These are phyloP conservation scores for Drosophila punjabiensis DNA, from an alignment of 1,140 invertebrate genomes.

Conservation along the genomic window DNA sequence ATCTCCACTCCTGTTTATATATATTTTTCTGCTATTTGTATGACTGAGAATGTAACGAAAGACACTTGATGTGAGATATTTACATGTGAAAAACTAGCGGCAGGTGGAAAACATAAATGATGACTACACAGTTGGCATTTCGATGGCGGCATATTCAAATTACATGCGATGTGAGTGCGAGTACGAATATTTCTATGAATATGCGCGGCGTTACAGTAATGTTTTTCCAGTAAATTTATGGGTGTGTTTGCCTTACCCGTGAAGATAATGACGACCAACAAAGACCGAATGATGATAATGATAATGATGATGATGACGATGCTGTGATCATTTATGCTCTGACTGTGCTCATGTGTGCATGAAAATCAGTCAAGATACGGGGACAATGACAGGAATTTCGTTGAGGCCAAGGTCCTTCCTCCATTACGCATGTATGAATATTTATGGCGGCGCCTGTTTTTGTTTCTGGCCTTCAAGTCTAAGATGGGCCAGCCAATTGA, in stretches of 20 bases:
- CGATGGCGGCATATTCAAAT: conserved; percentile 40
- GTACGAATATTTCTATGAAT: conserved; percentile 14
- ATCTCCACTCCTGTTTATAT: neutral
- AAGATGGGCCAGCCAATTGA: conserved; percentile 30
- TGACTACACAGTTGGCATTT: conserved; percentile 38
- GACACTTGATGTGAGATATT: conserved; percentile 47
- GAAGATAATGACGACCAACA: conserved; percentile 13
- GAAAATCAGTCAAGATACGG: conserved; percentile 47
- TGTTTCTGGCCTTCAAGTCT: conserved; percentile 24
- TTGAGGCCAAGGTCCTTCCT: neutral
- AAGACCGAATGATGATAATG: neutral
- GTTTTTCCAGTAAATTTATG: conserved; percentile 21
- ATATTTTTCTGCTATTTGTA: conserved; percentile 2
- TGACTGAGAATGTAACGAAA: conserved; percentile 41
- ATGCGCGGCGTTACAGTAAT: neutral
- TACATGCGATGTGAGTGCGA: conserved; percentile 10
- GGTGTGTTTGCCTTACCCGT: neutral
- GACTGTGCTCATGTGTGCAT: conserved; percentile 54
- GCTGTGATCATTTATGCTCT: conserved; percentile 41
- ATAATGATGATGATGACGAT: conserved; percentile 8
- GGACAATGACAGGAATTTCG: conserved; percentile 36
- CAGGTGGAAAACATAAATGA: conserved; percentile 46
- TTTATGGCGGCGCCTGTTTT: conserved; percentile 35
- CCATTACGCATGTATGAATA: conserved; percentile 42
- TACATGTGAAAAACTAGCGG: conserved; percentile 44